Percentiles rank a stretch among this genome's conserved stretches.
phyloP scores from a whole-genome alignment of 2,797 vertebrate genomes.

The Sitta carolinensis region DNA sequence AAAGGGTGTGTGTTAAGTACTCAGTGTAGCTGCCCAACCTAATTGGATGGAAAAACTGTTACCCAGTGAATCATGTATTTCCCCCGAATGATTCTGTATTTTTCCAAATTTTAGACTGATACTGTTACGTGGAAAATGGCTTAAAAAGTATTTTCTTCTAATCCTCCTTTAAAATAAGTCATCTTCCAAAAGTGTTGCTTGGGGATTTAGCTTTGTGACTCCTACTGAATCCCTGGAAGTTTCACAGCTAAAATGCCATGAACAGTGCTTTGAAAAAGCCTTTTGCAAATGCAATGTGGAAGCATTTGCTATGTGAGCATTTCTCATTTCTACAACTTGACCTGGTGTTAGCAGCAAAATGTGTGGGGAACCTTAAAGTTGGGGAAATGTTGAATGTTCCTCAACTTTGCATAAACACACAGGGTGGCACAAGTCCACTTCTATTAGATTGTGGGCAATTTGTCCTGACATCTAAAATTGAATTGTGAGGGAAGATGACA shows the following conservation, averaged over 20 bases:
- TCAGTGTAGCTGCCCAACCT: not conserved
- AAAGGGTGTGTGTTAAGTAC: not conserved
- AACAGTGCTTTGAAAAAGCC: not conserved
- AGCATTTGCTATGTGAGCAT: constrained; percentile 9
- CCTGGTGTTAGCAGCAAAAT: not conserved
- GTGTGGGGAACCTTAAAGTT: not conserved
- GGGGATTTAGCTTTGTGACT: constrained; percentile 52
- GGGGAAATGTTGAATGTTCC: not conserved
- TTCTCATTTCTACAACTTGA: not conserved
- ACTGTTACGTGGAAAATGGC: constrained; percentile 37
- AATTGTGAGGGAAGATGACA: fast-evolving
- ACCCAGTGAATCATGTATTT: constrained; percentile 31
- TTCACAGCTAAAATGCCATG: constrained; percentile 19
- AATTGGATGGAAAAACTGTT: constrained; percentile 53
- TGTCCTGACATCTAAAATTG: not conserved
- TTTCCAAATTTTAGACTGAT: not conserved
- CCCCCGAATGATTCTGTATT: not conserved
- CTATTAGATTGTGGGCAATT: not conserved
- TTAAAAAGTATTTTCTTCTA: constrained; percentile 51
- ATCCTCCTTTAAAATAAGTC: constrained; percentile 48
- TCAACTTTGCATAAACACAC: not conserved
- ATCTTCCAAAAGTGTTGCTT: constrained; percentile 24
- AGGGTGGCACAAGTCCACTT: not conserved
- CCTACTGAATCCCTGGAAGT: not conserved
- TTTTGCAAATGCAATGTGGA: not conserved